Evolutionary conservation across 2,888 invertebrate species (phyloP), one percentile per base, ranked within the genome.

Genomic region (Aromia moschata): DNA sequence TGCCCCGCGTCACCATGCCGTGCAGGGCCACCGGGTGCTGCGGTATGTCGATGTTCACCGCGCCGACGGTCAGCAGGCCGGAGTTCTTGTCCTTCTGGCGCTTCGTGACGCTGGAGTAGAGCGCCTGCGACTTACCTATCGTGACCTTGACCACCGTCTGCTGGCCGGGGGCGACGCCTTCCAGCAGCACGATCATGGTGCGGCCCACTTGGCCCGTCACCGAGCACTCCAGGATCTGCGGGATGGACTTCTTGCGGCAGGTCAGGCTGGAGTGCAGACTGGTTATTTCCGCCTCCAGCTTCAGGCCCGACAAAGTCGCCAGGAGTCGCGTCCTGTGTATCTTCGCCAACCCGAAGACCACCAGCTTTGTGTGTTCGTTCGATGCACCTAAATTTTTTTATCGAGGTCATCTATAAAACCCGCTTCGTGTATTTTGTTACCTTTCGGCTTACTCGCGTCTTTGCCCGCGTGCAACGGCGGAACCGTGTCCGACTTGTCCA

Each of bases 11-110:
- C 88, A 99, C 96, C 92, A 99, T 98, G 47, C 97, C 98, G 81
- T 99, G 98, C 69, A 99, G 83, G 4, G 94, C 96, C 0, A 98
- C 96, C 0, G 98, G 98, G 83, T 98, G 98, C 81, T 98, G 98
- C 2, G 99, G 98, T 75, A 99, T 95, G 80, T 98, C 97, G 54
- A 98, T 91, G 64, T 93, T 89, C 1, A 98, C 75, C 10, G 92
- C 91, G 0, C 97, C 98, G 53, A 98, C 87, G 5, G 93, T 93
- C 5, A 95, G 82, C 56, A 96, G 79, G 0, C 91, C 89, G 47
- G 91, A 87, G 77, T 93, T 94, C 74, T 91, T 90, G 74, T 91
- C 91, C 75, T 91, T 89, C 73, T 90, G 81, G 72, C 88, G 84
- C 72, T 89, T 86, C 7, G 89, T 90, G 69, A 89, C 87, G 77